Conservation (phyloP, 2,888 invertebrate species). For the Hybos culiciformis region DNA sequence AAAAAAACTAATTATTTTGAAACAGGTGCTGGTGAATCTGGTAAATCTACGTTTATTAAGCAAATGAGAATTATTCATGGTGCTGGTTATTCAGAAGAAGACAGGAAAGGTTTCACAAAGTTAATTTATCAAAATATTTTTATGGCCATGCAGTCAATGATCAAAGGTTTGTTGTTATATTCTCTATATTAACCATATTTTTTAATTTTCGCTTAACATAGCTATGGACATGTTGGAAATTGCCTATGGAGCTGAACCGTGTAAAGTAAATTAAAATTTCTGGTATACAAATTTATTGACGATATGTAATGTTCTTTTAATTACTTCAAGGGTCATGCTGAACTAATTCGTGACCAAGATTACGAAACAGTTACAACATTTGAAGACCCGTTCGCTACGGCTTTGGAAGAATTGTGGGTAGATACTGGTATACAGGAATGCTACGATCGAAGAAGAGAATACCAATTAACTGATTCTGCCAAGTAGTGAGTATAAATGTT, state of each 20-base stretch:
- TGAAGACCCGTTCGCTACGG: constrained; percentile 93
- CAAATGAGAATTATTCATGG: constrained; percentile 99
- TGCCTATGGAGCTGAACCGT: constrained; percentile 85
- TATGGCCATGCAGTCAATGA: constrained; percentile 99
- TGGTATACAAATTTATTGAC: neutral
- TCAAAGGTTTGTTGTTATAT: too few relatives aligned
- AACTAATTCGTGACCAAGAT: constrained; percentile 90
- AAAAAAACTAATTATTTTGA: too few relatives aligned
- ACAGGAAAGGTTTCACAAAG: constrained; percentile 95
- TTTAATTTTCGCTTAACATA: too few relatives aligned
- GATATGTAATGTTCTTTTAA: constrained; percentile 13
- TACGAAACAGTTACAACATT: constrained; percentile 99
- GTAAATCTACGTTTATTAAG: constrained; percentile 99
- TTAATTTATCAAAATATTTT: constrained; percentile 99
- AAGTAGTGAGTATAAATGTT: constrained; percentile 81
- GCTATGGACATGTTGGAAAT: constrained; percentile 99
- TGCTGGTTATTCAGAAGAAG: constrained; percentile 97
- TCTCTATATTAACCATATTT: too few relatives aligned
- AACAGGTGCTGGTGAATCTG: constrained; percentile 89
- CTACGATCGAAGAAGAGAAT: constrained; percentile 97
- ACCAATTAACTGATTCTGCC: constrained; percentile 99
- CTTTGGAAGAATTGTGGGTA: constrained; percentile 91
- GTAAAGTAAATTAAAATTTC: constrained; percentile 33
- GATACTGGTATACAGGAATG: constrained; percentile 98
- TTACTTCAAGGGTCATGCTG: constrained; percentile 74